phyloP scores from a whole-genome alignment of 2,113 vertebrate genomes.

The Pavo muticus region DNA sequence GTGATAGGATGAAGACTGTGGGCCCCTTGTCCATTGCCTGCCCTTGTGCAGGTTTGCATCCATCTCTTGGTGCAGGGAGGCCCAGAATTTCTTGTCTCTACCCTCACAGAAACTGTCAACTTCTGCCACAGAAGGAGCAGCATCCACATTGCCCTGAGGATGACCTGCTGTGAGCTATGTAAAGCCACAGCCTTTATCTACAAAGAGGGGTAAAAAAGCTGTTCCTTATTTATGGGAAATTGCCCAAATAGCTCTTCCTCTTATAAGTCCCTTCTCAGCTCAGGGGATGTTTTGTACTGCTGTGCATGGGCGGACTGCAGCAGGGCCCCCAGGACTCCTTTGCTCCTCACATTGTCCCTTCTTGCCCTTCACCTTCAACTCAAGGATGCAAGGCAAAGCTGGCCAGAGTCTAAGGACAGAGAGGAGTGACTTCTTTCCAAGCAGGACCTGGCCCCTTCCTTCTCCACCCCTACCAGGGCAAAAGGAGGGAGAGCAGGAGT shows the following conservation, averaged over 20 bases:
- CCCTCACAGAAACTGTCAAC: not conserved
- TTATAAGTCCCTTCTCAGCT: not conserved
- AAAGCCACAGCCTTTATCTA: not conserved
- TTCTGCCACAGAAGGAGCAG: not conserved
- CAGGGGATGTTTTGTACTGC: not conserved
- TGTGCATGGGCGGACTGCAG: not conserved
- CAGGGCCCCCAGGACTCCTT: not conserved
- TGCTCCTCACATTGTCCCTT: not conserved
- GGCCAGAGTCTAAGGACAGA: not conserved
- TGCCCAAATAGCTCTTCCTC: not conserved
- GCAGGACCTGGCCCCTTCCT: not conserved
- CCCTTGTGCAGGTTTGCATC: not conserved
- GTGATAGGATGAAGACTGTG: fast-evolving
- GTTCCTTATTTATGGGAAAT: not conserved
- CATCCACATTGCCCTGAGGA: not conserved
- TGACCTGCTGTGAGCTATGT: not conserved
- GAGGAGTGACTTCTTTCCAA: not conserved
- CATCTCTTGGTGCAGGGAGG: not conserved
- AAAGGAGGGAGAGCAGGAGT: not conserved
- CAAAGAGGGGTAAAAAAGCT: not conserved
- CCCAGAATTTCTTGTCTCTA: not conserved
- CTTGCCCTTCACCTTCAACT: not conserved
- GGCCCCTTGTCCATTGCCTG: not conserved
- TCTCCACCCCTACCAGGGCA: not conserved
- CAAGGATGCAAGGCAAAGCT: not conserved